These are phyloP conservation scores for Argyrosomus regius DNA, from an alignment of 2,797 vertebrate species.

Conservation along the genomic window DNA sequence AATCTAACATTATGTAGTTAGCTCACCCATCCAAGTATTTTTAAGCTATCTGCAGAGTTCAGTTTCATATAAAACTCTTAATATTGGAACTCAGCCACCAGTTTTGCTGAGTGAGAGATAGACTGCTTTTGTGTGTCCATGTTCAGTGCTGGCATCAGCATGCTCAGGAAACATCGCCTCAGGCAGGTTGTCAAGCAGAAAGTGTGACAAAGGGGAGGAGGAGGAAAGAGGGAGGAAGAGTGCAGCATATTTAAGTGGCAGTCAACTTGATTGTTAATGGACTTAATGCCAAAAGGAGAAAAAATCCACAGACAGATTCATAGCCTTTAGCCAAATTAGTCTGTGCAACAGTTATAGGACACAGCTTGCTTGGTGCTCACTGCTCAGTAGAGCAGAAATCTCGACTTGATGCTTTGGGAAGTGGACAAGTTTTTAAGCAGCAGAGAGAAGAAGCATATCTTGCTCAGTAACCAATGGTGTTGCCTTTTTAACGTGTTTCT, in stretches of 20 bases:
- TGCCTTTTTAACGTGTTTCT: neutral
- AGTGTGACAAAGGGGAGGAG: neutral
- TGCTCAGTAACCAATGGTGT: neutral
- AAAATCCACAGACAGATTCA: neutral
- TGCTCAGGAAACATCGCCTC: neutral
- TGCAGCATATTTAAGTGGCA: slow-evolving; percentile 20
- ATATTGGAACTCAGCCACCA: slow-evolving; percentile 5
- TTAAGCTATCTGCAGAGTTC: neutral
- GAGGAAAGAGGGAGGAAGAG: neutral
- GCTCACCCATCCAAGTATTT: slow-evolving; percentile 4
- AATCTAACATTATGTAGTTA: neutral
- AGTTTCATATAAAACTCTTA: neutral
- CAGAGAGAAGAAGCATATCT: neutral
- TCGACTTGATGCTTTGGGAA: neutral
- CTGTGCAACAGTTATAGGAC: neutral
- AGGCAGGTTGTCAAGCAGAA: slow-evolving; percentile 19
- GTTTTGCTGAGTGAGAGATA: slow-evolving; percentile 2
- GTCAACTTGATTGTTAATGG: slow-evolving; percentile 13
- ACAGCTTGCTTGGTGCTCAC: neutral
- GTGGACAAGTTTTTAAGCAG: neutral
- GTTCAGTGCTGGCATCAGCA: slow-evolving; percentile 33
- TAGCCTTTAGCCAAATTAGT: slow-evolving; percentile 4
- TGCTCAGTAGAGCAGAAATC: neutral
- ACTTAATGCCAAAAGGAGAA: neutral
- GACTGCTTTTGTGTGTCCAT: neutral